Base-by-base conservation (phyloP, 2,888 invertebrate genomes). In the Leptinotarsa peninsularis region DNA sequence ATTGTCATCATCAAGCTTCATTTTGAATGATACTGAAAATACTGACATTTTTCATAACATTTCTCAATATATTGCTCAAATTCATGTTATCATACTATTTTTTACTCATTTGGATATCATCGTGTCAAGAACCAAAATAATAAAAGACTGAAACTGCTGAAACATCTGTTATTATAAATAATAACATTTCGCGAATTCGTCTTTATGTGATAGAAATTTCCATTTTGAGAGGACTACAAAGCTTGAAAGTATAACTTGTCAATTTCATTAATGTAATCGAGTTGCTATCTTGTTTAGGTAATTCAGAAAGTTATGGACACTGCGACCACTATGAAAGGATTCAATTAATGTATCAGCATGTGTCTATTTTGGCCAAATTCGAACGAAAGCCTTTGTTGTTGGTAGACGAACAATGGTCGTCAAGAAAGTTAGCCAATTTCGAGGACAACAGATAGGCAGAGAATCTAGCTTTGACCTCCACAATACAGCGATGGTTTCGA, bases 241-340 rank as follows among this genome's bases (percentile, higher is more conserved):
- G 27, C 10, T n/a, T 33, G n/a, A n/a, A 63, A 15, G 3, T 15
- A 27, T 18, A 63, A 27, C 63, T 10, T n/a, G 63, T 63, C 33
- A 43, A 63, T 63, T 63, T 63, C 63, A 63, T 33, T 63, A 63
- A 27, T 63, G 27, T 63, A 63, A 43, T 69, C n/a, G 43, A 69
- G 21, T 69, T 69, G 56, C 58, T 69, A 69, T 69, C 69, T 23
- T 56, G 69, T 69, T 69, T 69, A 15, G n/a, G 69, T 58, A 56
- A 69, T 69, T 69, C 56, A 49, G 69, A 69, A 69, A 69, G 69
- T 69, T 69, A 56, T 69, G 69, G 49, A 69, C 58, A 43, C 23
- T 33, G 58, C 15, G 49, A 56, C 56, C 27, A 33, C 58, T 49
- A 69, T 68, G 54, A 27, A 68, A 52, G 68, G 68, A 69, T 69